Evolutionary conservation across 2,113 vertebrate genomes (phyloP), one percentile per base, ranked within the genome.

Genomic region (Cromileptes altivelis): DNA sequence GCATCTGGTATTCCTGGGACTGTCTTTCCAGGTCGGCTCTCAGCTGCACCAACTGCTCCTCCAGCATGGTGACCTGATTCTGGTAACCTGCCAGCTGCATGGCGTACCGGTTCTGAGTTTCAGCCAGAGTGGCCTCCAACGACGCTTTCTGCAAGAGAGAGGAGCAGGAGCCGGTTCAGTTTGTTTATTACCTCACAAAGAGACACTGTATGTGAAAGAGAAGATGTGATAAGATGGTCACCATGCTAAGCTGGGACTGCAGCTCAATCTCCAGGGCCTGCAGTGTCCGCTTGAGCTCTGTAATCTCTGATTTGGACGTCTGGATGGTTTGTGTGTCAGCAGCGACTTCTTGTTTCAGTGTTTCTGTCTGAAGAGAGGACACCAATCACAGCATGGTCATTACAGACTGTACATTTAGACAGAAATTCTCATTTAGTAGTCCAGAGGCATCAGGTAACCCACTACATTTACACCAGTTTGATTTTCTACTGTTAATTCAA

Each of bases 221-320:
- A 5, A 0, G 21, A 4, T 17, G 3, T 15, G 47, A 12, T 17
- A 27, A 14, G 56, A 17, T 13, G 40, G 9, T 85, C 86, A 97
- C 97, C 96, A 95, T 94, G 85, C 96, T 97, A 49, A 95, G 86
- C 75, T 96, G 96, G 13, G 96, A 95, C 80, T 98, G 97, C 0
- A 97, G 92, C 0, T 98, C 97, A 9, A 97, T 96, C 81, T 97
- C 92, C 81, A 97, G 84, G 67, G 88, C 87, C 88, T 97, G 96
- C 50, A 95, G 64, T 1, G 75, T 93, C 0, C 94, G 94, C 30
- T 92, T 94, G 40, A 97, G 75, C 47, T 98, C 95, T 1, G 94
- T 94, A 47, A 96, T 76, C 80, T 98, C 95, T 1, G 94, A 91
- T 73, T 74, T 94, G 79, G 93, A 96, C 0, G 90, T 91, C 64